Evolutionary conservation across 2,888 invertebrate genomes (phyloP).

Genomic region (Dioctria linearis): DNA sequence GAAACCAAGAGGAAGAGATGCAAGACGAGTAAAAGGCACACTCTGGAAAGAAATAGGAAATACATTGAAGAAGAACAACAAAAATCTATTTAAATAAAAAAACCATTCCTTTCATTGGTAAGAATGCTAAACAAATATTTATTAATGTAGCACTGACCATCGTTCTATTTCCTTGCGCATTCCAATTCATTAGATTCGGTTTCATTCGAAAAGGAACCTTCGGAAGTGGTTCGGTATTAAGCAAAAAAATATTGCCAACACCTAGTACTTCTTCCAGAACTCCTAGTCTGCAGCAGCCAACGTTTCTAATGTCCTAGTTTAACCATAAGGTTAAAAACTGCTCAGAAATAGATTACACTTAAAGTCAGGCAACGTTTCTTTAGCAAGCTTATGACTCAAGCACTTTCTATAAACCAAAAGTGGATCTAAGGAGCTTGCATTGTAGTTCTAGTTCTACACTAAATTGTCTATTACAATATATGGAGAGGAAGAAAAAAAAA

Average conservation of each 20-base stretch:
- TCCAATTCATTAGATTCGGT: conserved; percentile 19
- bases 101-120: not conserved
- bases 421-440: conserved; percentile 72
- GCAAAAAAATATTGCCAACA: conserved; percentile 66
- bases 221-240: conserved; percentile 53
- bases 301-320: conserved; percentile 2
- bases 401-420: conserved; percentile 70
- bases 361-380: conserved; percentile 60
- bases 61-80: too few relatives aligned
- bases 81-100: not conserved
- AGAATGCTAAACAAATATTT: too few relatives aligned
- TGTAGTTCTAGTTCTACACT: not conserved
- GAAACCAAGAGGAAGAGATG: conserved; percentile 86
- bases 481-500: not conserved
- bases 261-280: conserved; percentile 39
- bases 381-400: conserved; percentile 72
- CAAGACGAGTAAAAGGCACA: conserved; percentile 80
- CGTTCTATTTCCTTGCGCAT: not conserved
- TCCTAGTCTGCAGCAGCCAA: not conserved
- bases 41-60: conserved; percentile 67
- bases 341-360: not conserved
- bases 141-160: conserved; percentile 4
- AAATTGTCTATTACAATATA: not conserved
- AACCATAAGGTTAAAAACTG: not conserved
- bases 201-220: conserved; percentile 15